These are phyloP conservation scores for Leptinotarsa texana DNA, from an alignment of 1,140 invertebrate species.

Conservation along the genomic window DNA sequence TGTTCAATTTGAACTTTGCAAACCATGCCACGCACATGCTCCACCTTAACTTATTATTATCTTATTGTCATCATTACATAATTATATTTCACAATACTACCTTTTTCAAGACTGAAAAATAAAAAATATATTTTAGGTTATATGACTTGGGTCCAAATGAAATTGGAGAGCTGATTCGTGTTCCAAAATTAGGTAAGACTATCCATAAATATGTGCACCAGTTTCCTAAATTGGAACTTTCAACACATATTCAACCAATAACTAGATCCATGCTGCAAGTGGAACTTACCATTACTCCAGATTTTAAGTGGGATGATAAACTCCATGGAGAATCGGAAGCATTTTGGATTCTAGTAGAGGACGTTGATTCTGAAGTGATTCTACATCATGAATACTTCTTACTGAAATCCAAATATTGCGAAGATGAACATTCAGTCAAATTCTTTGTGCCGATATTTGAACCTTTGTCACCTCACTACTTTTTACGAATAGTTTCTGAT, in stretches of 20 bases:
- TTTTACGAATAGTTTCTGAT: slow-evolving; percentile 80
- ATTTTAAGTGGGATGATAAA: slow-evolving; percentile 99
- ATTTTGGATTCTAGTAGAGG: slow-evolving; percentile 99
- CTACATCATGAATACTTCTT: slow-evolving; percentile 98
- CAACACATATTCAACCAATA: slow-evolving; percentile 97
- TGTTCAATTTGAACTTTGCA: too few species aligned
- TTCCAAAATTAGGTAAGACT: slow-evolving; percentile 95
- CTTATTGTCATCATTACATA: too few species aligned
- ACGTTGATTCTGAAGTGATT: slow-evolving; percentile 95
- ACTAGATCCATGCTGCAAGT: slow-evolving; percentile 92
- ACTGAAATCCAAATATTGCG: slow-evolving; percentile 91
- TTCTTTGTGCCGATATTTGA: slow-evolving; percentile 99
- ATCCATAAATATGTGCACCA: slow-evolving; percentile 98
- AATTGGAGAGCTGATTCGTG: slow-evolving; percentile 94
- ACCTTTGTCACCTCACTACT: slow-evolving; percentile 97
- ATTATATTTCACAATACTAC: too few species aligned
- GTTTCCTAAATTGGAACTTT: slow-evolving; percentile 92
- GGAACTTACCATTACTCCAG: slow-evolving; percentile 97
- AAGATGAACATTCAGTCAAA: slow-evolving; percentile 95
- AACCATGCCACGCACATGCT: too few species aligned
- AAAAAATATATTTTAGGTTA: slow-evolving; percentile 54
- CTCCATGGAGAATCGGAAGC: slow-evolving; percentile 94
- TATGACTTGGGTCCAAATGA: slow-evolving; percentile 97
- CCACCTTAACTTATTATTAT: too few species aligned
- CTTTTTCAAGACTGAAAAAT: too few species aligned